Evolutionary conservation across 2,888 invertebrate species (phyloP).

Genomic region (Argyresthia goedartella): DNA sequence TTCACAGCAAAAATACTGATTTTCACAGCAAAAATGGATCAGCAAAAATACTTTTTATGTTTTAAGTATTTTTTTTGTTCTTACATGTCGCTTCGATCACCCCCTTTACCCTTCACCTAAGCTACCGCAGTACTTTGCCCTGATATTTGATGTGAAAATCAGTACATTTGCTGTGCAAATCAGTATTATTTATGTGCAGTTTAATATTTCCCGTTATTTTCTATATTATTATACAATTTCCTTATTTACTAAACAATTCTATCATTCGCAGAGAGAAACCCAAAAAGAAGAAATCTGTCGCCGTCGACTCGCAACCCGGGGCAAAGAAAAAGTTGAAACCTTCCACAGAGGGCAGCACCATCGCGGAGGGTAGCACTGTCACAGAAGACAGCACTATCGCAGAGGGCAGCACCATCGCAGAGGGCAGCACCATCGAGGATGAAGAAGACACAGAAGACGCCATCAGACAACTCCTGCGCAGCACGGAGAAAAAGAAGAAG

Average conservation of each 20-base stretch:
- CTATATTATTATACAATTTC: too few species aligned
- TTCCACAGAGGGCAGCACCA: conserved; percentile 32
- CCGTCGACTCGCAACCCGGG: not conserved
- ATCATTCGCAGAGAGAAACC: conserved; percentile 26
- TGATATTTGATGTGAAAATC: too few species aligned
- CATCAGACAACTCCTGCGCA: conserved; percentile 47
- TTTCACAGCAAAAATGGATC: too few species aligned
- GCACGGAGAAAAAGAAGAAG: conserved; percentile 54
- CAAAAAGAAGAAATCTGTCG: conserved; percentile 21
- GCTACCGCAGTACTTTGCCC: too few species aligned
- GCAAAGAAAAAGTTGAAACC: conserved; percentile 7
- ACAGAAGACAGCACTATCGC: conserved; percentile 11
- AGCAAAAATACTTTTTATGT: too few species aligned
- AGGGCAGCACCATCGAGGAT: conserved; percentile 5
- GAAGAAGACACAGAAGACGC: conserved; percentile 32
- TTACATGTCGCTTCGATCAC: too few species aligned
- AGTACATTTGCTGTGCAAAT: too few species aligned
- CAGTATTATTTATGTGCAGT: too few species aligned
- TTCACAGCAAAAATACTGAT: too few species aligned
- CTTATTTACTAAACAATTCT: not conserved
- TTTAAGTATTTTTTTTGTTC: too few species aligned
- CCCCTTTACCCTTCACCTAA: too few species aligned
- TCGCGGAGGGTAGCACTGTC: conserved; percentile 11
- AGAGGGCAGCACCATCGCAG: conserved; percentile 31
- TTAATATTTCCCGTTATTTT: too few species aligned